Conservation (phyloP, 2,113 vertebrate species). For the Muntiacus muntjak region DNA sequence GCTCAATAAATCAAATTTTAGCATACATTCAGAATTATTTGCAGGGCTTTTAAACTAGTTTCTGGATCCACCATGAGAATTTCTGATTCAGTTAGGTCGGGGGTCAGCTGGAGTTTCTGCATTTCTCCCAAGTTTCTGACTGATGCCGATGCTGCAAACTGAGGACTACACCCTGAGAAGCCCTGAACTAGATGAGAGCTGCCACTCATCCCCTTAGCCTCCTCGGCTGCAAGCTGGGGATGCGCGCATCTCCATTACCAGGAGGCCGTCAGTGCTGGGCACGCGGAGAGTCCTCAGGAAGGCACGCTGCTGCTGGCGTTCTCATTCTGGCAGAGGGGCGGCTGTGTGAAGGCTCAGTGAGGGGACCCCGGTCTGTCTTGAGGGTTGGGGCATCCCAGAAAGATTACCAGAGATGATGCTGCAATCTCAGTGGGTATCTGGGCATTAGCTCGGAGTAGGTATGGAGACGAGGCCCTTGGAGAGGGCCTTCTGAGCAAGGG, state of each 20-base stretch:
- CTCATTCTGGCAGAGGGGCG: not conserved
- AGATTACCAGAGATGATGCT: not conserved
- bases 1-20: not conserved
- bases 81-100: not conserved
- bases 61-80: not conserved
- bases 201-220: not conserved
- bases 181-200: no score
- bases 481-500: not conserved
- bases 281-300: not conserved
- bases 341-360: not conserved
- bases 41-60: not conserved
- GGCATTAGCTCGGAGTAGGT: not conserved
- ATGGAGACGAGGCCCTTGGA: not conserved
- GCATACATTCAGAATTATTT: not conserved
- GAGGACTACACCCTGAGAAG: not conserved
- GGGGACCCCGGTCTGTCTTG: not conserved
- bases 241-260: not conserved
- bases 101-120: not conserved
- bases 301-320: no score
- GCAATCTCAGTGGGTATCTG: not conserved
- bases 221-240: not conserved
- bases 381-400: not conserved
- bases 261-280: rapidly evolving
- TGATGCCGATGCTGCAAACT: rapidly evolving
- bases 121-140: not conserved